Evolutionary conservation across 2,797 vertebrate genomes (phyloP), one percentile per base, ranked within the genome.

Genomic region (Cirrhinus molitorella): DNA sequence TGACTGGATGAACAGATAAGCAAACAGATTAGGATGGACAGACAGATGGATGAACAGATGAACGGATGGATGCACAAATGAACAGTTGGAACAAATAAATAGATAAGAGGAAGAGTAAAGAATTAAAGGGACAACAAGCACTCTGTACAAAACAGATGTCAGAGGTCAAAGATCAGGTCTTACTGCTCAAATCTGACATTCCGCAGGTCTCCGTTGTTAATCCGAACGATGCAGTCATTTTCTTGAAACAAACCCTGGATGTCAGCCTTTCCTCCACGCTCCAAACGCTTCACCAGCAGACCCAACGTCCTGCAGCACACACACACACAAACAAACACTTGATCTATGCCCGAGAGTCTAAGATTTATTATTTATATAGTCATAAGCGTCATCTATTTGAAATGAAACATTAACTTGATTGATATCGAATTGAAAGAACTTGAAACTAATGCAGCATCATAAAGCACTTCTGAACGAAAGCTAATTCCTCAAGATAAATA

Each of bases 101-200:
- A 66, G 9, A 66, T 10, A 11, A 28, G 2, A 57, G n/a, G 8
- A 80, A 55, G n/a, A 28, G 12, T 1, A 55, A 55, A 40, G 31
- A 49, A 3, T 47, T 72, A 49, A 81, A 63, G 8, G n/a, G 59
- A 63, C 40, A 23, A 40, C 23, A 63, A 45, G 47, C 49, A 55
- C 59, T 65, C 17, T 43, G 55, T 25, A 21, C 14, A 14, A 55
- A 28, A 19, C 25, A 63, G 23, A 23, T 47, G 68, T 71, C 49
- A n/a, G 28, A 55, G 61, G 47, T 86, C 76, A 80, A 43, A 55
- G 34, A 37, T 83, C 61, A 51, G 9, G 76, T 92, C 98, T 96
- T 95, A 99, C 98, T 99, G 97, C 92, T 99, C 97, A 85, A 99
- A 99, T 89, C 96, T 96, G 87, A 96, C 96, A 82, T 98, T 96